A percentile compares a stretch with the other conserved stretches of the same genome.
These are phyloP conservation scores for Gastrophryne carolinensis DNA, from an alignment of 2,797 vertebrate species.

Conservation along the genomic window DNA sequence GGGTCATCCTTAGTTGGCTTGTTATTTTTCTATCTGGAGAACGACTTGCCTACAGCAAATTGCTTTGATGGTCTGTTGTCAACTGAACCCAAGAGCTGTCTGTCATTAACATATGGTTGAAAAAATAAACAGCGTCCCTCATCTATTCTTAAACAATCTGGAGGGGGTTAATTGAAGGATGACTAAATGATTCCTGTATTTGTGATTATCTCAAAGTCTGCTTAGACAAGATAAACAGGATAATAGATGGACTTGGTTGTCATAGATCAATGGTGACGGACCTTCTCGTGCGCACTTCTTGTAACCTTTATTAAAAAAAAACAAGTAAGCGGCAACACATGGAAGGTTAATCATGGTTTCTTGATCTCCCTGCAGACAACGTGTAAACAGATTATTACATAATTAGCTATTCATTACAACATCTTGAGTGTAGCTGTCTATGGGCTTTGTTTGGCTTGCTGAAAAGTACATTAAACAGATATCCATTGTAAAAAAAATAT, in stretches of 20 bases:
- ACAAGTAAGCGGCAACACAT: too few species aligned
- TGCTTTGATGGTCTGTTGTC: background rate
- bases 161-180: background rate
- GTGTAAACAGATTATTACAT: background rate
- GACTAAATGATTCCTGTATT: background rate
- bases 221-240: background rate
- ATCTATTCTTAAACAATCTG: background rate
- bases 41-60: too few species aligned
- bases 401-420: too few species aligned
- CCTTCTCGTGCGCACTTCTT: background rate
- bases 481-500: too few species aligned
- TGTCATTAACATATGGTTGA: background rate
- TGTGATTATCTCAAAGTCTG: background rate
- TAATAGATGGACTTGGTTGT: background rate
- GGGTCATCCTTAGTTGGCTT: too few species aligned
- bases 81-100: background rate
- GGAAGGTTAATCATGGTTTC: background rate
- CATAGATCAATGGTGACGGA: background rate
- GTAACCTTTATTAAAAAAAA: background rate
- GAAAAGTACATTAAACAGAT: too few species aligned
- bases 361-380: background rate
- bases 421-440: too few species aligned
- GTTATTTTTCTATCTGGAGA: too few species aligned
- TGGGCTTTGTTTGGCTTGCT: too few species aligned
- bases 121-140: background rate